Conservation (phyloP, 1,140 invertebrate genomes). For the Brachionus plicatilis region DNA sequence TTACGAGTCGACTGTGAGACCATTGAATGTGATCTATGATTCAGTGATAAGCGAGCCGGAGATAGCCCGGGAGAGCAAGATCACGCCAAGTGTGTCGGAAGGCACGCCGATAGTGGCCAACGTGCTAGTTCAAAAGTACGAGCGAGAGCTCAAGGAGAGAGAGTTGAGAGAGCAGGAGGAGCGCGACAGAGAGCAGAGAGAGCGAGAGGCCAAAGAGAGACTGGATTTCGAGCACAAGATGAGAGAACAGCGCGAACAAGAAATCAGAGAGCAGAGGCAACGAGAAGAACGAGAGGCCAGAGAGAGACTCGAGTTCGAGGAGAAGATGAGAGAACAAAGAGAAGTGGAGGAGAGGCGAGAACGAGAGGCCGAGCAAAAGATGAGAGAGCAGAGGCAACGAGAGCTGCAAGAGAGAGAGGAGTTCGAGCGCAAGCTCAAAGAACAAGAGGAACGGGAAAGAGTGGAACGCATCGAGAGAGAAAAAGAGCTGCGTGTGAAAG, state of each 20-base stretch:
- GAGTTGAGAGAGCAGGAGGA: background rate
- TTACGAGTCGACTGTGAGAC: background rate
- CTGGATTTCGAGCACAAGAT: background rate
- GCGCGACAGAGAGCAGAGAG: background rate
- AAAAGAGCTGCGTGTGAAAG: background rate
- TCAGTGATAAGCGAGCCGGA: background rate
- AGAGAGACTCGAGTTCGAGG: background rate
- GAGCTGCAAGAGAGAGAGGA: background rate
- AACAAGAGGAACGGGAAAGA: conserved; percentile 1
- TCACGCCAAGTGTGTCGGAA: background rate
- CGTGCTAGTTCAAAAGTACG: background rate
- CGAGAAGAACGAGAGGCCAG: background rate
- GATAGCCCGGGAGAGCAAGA: background rate
- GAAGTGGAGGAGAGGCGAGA: background rate
- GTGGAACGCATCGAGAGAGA: background rate
- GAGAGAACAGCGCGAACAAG: background rate
- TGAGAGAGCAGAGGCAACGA: background rate
- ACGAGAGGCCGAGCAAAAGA: background rate
- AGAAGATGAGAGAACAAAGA: background rate
- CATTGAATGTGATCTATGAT: conserved; percentile 29
- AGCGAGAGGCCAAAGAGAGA: background rate
- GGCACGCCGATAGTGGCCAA: background rate
- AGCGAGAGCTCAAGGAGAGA: background rate
- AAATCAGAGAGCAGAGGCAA: background rate
- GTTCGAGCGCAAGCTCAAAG: background rate